A percentile compares a stretch with the other conserved stretches of the same genome.
phyloP scores from a whole-genome alignment of 35 echinoderm and acorn worm species.

The Ptychodera flava region DNA sequence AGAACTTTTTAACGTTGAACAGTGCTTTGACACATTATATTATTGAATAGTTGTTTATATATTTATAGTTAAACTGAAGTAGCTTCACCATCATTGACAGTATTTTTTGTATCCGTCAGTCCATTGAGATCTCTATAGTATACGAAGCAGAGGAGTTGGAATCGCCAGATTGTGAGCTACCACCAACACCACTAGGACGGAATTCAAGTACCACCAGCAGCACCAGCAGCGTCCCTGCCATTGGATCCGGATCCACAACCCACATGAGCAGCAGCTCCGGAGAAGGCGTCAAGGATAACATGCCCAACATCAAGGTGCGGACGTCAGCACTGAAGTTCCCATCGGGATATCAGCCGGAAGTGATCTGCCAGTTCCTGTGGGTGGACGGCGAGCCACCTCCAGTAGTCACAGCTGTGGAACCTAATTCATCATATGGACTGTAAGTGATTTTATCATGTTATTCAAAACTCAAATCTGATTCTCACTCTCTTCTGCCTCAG shows the following conservation, averaged over 20 bases:
- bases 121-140: constrained; percentile 82
- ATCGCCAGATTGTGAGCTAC: constrained; percentile 69
- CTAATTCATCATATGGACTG: constrained; percentile 93
- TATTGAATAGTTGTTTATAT: no score
- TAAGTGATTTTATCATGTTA: constrained; percentile 34
- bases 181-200: constrained; percentile 68
- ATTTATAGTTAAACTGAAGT: no score
- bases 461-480: no score
- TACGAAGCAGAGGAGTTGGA: constrained; percentile 89
- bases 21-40: no score
- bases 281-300: constrained; percentile 76
- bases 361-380: constrained; percentile 75
- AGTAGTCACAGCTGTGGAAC: constrained; percentile 56
- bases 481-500: no score
- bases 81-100: neutral
- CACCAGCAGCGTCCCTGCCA: constrained; percentile 19
- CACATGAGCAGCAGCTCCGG: constrained; percentile 15
- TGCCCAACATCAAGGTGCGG: constrained; percentile 89
- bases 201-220: constrained; percentile 80
- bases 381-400: constrained; percentile 89
- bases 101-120: constrained; percentile 19
- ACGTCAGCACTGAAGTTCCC: constrained; percentile 60
- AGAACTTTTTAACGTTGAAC: no score
- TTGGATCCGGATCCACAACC: constrained; percentile 4
- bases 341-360: constrained; percentile 62